These are phyloP conservation scores for Porites cylindrica DNA, from an alignment of 92 coral and sea anemone species.

Conservation along the genomic window DNA sequence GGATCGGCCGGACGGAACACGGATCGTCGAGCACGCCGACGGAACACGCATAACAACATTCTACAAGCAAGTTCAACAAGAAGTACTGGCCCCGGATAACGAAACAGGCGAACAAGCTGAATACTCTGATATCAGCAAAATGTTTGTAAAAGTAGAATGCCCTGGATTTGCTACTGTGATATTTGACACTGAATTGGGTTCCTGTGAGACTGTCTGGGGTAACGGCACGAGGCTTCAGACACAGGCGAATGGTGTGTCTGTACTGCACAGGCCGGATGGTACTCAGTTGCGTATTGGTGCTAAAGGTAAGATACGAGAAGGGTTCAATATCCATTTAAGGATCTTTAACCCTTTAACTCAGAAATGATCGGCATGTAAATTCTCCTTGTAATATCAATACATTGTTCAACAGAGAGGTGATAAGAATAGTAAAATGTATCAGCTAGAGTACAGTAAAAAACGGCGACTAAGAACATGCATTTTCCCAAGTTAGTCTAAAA, in stretches of 20 bases:
- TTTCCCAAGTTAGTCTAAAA: too few species aligned
- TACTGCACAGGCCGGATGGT: constrained; percentile 79
- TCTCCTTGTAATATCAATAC: too few species aligned
- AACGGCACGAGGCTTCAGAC: constrained; percentile 88
- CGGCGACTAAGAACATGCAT: too few species aligned
- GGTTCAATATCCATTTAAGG: neutral
- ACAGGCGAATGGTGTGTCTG: constrained; percentile 85
- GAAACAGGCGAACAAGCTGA: constrained; percentile 94
- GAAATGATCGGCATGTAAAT: too few species aligned
- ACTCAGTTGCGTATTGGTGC: constrained; percentile 76
- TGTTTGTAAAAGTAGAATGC: constrained; percentile 95
- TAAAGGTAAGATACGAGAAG: constrained; percentile 70
- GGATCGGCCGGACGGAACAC: constrained; percentile 83
- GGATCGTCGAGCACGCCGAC: constrained; percentile 96
- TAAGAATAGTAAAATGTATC: too few species aligned
- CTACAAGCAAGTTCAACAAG: constrained; percentile 69
- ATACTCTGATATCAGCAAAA: constrained; percentile 63
- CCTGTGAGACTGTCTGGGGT: constrained; percentile 92
- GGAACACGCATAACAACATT: constrained; percentile 95
- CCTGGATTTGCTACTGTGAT: constrained; percentile 91
- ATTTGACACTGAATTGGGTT: constrained; percentile 79
- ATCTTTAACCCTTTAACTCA: too few species aligned
- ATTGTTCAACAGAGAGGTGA: too few species aligned
- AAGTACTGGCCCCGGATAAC: constrained; percentile 80
- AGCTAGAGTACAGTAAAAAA: too few species aligned